These are phyloP conservation scores for Drosophila niveifrons DNA, from an alignment of 2,888 invertebrate genomes.

Conservation along the genomic window DNA sequence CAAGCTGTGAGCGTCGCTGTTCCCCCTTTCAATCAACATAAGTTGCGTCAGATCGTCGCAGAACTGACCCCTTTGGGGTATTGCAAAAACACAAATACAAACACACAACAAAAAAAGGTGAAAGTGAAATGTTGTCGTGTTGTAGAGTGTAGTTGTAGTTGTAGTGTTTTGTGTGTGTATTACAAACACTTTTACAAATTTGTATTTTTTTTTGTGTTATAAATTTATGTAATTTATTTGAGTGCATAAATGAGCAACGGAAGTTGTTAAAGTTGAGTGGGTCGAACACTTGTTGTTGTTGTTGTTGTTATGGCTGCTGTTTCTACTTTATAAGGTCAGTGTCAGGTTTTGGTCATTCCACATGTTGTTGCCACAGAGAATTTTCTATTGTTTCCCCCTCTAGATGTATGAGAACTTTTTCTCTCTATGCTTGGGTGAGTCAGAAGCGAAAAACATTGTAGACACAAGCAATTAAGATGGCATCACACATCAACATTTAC, in stretches of 20 bases:
- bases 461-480: slow-evolving; percentile 29
- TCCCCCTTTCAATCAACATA: slow-evolving; percentile 14
- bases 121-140: slow-evolving; percentile 60
- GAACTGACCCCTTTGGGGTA: slow-evolving; percentile 18
- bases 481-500: neutral
- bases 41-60: slow-evolving; percentile 1
- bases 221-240: slow-evolving; percentile 46
- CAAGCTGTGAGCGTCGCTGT: slow-evolving; percentile 13
- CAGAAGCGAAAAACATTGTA: slow-evolving; percentile 13
- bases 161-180: slow-evolving; percentile 12
- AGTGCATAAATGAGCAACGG: slow-evolving; percentile 57
- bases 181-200: slow-evolving; percentile 47
- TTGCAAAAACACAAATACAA: slow-evolving; percentile 13
- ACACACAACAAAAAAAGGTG: slow-evolving; percentile 47
- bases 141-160: slow-evolving; percentile 1
- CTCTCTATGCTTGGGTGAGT: slow-evolving; percentile 31
- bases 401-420: slow-evolving; percentile 20
- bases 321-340: slow-evolving; percentile 65
- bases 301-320: slow-evolving; percentile 1
- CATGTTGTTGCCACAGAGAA: slow-evolving; percentile 12
- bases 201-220: slow-evolving; percentile 33
- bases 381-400: slow-evolving; percentile 17
- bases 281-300: neutral
- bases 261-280: slow-evolving; percentile 65
- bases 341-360: slow-evolving; percentile 65